A percentile compares a stretch with the other conserved stretches of the same genome.
Evolutionary conservation across 2,113 vertebrate species (phyloP).

Genomic region (Tupaia chinensis): DNA sequence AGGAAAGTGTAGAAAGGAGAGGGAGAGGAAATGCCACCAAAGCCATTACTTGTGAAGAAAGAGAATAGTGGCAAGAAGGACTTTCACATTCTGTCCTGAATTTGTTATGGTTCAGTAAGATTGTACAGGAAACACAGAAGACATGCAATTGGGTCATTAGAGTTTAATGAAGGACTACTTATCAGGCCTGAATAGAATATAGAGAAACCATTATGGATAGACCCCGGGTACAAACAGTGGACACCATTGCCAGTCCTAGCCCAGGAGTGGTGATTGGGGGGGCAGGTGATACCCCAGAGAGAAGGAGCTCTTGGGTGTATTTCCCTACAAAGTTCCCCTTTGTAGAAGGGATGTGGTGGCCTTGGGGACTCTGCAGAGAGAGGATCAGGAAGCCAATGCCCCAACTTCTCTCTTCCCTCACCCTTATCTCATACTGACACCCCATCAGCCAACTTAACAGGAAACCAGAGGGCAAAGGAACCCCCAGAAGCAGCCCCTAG

Average conservation of each 20-base stretch:
- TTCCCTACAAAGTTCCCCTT: background rate
- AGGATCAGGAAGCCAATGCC: background rate
- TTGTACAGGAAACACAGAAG: background rate
- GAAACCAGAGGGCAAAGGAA: background rate
- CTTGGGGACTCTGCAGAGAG: background rate
- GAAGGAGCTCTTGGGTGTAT: background rate
- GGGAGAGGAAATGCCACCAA: rapidly evolving
- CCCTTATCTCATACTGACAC: no score
- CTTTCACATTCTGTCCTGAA: background rate
- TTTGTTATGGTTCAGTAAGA: background rate
- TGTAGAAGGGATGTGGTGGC: background rate
- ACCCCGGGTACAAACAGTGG: background rate
- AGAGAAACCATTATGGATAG: background rate
- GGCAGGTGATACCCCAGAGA: background rate
- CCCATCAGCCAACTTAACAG: background rate
- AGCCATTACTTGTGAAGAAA: rapidly evolving
- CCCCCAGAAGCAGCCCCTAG: background rate
- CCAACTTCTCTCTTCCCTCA: background rate
- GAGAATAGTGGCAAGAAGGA: background rate
- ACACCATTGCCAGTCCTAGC: background rate
- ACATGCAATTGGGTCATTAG: background rate
- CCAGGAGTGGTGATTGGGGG: background rate
- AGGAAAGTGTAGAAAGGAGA: background rate
- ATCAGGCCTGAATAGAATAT: background rate
- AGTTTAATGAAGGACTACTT: background rate